Evolutionary conservation across 1,140 invertebrate species (phyloP).

Genomic region (Drosophila persimilis): DNA sequence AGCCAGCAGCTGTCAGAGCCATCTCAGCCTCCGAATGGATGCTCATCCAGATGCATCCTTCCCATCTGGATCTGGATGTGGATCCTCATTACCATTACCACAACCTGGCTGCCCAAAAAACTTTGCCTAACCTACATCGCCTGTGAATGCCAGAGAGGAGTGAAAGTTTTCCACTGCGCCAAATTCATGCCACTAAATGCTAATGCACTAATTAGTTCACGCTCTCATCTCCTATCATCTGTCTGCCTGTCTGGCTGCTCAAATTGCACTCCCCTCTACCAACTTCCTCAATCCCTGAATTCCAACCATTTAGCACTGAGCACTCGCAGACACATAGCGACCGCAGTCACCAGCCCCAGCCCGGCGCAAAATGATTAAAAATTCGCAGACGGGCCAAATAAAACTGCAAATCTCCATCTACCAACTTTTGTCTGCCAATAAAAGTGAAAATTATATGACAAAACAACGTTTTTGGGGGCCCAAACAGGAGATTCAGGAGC

Average conservation of each 20-base stretch:
- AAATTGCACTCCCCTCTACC: constrained; percentile 1
- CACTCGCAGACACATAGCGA: constrained; percentile 37
- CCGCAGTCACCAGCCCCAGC: constrained; percentile 23
- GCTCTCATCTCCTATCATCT: constrained; percentile 34
- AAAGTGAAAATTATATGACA: constrained; percentile 62
- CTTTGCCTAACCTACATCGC: constrained; percentile 54
- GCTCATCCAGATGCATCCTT: background rate
- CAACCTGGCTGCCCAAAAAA: constrained; percentile 9
- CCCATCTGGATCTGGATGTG: background rate
- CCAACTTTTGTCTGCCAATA: constrained; percentile 48
- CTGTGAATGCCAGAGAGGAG: constrained; percentile 16
- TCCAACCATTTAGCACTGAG: constrained; percentile 20
- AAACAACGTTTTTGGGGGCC: constrained; percentile 31
- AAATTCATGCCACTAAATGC: constrained; percentile 51
- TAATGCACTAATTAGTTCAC: constrained; percentile 75
- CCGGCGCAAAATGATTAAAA: constrained; percentile 59
- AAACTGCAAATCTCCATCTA: constrained; percentile 13
- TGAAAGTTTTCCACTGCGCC: constrained; percentile 47
- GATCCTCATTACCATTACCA: constrained; percentile 10
- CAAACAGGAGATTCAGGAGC: background rate
- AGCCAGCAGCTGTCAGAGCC: constrained; percentile 20
- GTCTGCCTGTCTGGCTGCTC: constrained; percentile 37
- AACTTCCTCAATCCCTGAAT: background rate
- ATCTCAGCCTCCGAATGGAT: constrained; percentile 3
- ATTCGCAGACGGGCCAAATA: constrained; percentile 60